These are phyloP conservation scores for Fragum fragum DNA, from an alignment of 2,888 invertebrate genomes.

Conservation along the genomic window DNA sequence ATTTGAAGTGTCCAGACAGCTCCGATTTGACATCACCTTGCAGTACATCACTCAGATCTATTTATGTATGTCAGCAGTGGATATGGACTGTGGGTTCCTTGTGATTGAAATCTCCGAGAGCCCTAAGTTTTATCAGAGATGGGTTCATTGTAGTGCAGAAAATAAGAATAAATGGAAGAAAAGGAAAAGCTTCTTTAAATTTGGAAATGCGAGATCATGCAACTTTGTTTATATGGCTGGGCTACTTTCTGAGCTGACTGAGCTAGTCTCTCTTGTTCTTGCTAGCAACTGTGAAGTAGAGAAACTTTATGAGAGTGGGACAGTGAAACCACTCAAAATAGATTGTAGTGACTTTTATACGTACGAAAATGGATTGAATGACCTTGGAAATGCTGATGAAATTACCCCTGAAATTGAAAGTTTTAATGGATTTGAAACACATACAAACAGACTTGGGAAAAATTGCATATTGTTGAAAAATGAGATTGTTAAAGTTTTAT, in stretches of 20 bases:
- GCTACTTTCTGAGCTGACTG: slow-evolving; percentile 58
- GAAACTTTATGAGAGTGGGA: slow-evolving; percentile 43
- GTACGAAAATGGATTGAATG: slow-evolving; percentile 30
- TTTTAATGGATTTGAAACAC: slow-evolving; percentile 18
- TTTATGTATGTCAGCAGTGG: slow-evolving; percentile 42
- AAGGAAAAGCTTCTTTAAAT: slow-evolving; percentile 48
- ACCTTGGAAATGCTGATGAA: slow-evolving; percentile 7
- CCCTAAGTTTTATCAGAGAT: slow-evolving; percentile 53
- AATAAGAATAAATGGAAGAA: slow-evolving; percentile 64
- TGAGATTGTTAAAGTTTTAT: slow-evolving; percentile 48
- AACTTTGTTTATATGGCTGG: slow-evolving; percentile 55
- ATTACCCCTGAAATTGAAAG: neutral
- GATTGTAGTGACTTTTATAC: neutral
- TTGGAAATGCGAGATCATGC: neutral
- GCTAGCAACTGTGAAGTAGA: slow-evolving; percentile 51
- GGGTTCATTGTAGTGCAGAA: slow-evolving; percentile 66
- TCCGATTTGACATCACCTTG: slow-evolving; percentile 55
- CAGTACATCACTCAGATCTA: slow-evolving; percentile 46
- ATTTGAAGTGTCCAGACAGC: slow-evolving; percentile 67
- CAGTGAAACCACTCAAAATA: slow-evolving; percentile 27
- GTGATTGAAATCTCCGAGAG: slow-evolving; percentile 43
- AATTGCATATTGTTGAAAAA: slow-evolving; percentile 44
- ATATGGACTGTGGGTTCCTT: slow-evolving; percentile 48
- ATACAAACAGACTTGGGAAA: slow-evolving; percentile 35
- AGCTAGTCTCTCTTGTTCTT: slow-evolving; percentile 61